Conservation (phyloP, 2,888 invertebrate genomes). For the Drosophila putrida region DNA sequence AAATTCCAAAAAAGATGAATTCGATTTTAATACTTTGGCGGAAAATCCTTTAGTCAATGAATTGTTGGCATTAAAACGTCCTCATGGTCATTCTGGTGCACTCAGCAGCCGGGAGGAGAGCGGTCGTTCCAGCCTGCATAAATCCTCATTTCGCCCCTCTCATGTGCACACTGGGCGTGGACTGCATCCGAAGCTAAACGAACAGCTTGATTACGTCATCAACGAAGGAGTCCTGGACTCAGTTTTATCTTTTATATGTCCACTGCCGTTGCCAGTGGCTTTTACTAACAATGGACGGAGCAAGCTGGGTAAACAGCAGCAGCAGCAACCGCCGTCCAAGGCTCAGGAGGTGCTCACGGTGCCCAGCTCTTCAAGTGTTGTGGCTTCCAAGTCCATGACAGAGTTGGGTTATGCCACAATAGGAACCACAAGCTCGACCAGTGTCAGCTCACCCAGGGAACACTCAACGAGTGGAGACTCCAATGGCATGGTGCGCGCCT, state of each 20-base stretch:
- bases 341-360: slow-evolving; percentile 19
- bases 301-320: slow-evolving; percentile 39
- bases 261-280: slow-evolving; percentile 66
- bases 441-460: slow-evolving; percentile 38
- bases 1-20: slow-evolving; percentile 67
- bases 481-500: slow-evolving; percentile 62
- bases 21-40: slow-evolving; percentile 81
- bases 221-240: slow-evolving; percentile 94
- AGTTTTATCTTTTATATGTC: slow-evolving; percentile 91
- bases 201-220: slow-evolving; percentile 87
- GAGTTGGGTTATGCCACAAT: slow-evolving; percentile 21
- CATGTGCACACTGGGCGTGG: slow-evolving; percentile 50
- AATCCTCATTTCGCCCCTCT: slow-evolving; percentile 38
- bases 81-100: slow-evolving; percentile 14
- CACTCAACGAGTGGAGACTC: slow-evolving; percentile 2
- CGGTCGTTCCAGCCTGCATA: slow-evolving; percentile 27
- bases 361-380: slow-evolving; percentile 7
- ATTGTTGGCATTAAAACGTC: slow-evolving; percentile 65
- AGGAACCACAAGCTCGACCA: slow-evolving; percentile 30
- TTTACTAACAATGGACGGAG: slow-evolving; percentile 24
- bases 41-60: slow-evolving; percentile 83
- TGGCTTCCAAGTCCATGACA: slow-evolving; percentile 34
- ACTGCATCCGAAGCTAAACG: slow-evolving; percentile 81
- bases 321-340: slow-evolving; percentile 21
- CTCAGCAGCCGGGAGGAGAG: slow-evolving; percentile 34